phyloP scores from a whole-genome alignment of 2,797 vertebrate species.

The Scarus forsteni region DNA sequence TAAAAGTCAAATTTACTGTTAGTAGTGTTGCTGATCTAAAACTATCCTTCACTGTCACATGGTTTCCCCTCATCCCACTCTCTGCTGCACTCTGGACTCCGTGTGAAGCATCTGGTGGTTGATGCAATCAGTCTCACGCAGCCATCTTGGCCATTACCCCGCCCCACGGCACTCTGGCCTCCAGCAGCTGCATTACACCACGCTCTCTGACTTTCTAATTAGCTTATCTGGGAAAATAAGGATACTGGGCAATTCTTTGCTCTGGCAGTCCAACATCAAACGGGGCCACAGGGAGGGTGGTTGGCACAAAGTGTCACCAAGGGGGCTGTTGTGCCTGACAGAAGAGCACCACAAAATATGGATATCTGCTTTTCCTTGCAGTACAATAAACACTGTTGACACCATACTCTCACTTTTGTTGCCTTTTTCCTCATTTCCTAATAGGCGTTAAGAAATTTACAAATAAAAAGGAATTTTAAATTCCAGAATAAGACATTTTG shows the following conservation, averaged over 20 bases:
- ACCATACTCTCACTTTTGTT: constrained; percentile 42
- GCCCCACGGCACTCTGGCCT: constrained; percentile 53
- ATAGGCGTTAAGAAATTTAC: too few relatives aligned
- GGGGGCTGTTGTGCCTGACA: constrained; percentile 69
- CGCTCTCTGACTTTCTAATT: constrained; percentile 82
- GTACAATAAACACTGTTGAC: background rate
- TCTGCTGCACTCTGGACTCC: constrained; percentile 39
- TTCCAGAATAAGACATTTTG: too few relatives aligned
- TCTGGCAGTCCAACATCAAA: constrained; percentile 83
- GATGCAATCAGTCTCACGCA: constrained; percentile 68
- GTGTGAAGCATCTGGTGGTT: constrained; percentile 67
- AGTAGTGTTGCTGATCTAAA: constrained; percentile 3
- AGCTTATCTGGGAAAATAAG: constrained; percentile 78
- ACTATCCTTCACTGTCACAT: constrained; percentile 13
- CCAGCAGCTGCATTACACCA: constrained; percentile 80
- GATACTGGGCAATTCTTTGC: constrained; percentile 83
- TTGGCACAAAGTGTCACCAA: constrained; percentile 68
- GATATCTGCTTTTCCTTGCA: constrained; percentile 26
- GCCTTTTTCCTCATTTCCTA: constrained; percentile 9
- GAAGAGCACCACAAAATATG: constrained; percentile 58
- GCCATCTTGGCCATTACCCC: constrained; percentile 62
- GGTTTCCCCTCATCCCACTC: constrained; percentile 10
- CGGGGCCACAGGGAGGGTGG: constrained; percentile 58
- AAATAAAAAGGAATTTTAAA: too few relatives aligned
- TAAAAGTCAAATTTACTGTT: constrained; percentile 5